Conservation (phyloP, 2,888 invertebrate genomes). For the Lymantria dispar region DNA sequence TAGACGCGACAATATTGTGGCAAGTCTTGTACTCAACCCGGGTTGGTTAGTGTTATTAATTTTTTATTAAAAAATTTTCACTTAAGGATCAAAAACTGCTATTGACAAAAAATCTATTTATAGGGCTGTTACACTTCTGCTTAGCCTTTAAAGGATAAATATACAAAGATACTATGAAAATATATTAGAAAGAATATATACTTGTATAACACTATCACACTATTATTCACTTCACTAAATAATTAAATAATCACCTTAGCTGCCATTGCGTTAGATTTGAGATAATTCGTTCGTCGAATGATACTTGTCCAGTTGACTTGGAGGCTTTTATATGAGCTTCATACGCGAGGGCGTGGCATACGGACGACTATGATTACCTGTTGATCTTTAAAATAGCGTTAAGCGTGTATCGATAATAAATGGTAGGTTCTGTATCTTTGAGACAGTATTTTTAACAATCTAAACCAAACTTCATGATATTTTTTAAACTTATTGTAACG, state of each 20-base stretch:
- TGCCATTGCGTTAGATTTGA: slow-evolving; percentile 70
- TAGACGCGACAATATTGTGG: no score
- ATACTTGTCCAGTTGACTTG: slow-evolving; percentile 47
- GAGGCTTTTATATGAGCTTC: slow-evolving; percentile 69
- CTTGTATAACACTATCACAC: no score
- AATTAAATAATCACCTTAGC: slow-evolving; percentile 64
- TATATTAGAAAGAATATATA: no score
- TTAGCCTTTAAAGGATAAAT: no score
- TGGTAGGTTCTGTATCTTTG: slow-evolving; percentile 19
- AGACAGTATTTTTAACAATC: neutral
- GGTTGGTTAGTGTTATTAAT: no score
- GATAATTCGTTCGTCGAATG: slow-evolving; percentile 65
- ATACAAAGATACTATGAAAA: no score
- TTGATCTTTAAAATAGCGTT: slow-evolving; percentile 60
- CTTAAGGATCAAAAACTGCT: no score
- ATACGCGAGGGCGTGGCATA: slow-evolving; percentile 60
- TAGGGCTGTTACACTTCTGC: no score
- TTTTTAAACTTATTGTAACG: neutral
- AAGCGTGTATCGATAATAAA: slow-evolving; percentile 15
- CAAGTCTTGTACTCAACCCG: no score
- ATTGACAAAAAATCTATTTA: no score
- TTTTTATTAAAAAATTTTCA: no score
- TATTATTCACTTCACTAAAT: slow-evolving; percentile 1
- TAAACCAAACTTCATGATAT: neutral
- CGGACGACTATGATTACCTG: slow-evolving; percentile 45